Evolutionary conservation across 2,113 vertebrate genomes (phyloP).

Genomic region (Carollia perspicillata): DNA sequence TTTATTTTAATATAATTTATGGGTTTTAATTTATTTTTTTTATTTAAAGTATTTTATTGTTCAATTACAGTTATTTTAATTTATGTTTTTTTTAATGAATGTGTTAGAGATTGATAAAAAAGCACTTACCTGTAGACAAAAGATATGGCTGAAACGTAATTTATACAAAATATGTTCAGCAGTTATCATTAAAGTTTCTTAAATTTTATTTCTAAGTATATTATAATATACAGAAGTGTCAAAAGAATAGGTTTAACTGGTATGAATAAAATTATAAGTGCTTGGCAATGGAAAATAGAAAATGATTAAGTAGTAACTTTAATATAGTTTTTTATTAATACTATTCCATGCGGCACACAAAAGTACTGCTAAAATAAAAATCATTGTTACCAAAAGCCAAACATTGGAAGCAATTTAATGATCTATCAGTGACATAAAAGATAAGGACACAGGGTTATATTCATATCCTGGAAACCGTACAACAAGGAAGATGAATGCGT

Average conservation of each 20-base stretch:
- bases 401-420: not conserved
- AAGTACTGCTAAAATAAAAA: not conserved
- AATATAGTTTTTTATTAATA: not conserved
- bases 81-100: not conserved
- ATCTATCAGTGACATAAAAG: not conserved
- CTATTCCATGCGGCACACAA: not conserved
- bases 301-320: not conserved
- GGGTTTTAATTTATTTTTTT: too few species aligned
- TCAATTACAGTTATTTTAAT: too few species aligned
- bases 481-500: not conserved
- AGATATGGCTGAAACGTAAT: not conserved
- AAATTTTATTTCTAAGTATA: not conserved
- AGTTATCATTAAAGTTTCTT: not conserved
- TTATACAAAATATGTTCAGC: not conserved
- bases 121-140: not conserved
- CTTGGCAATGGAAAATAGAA: not conserved
- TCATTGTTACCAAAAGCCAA: not conserved
- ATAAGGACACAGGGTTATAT: not conserved
- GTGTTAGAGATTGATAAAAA: not conserved
- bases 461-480: not conserved
- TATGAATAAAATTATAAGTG: not conserved
- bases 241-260: not conserved
- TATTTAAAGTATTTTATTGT: too few species aligned
- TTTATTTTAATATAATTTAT: not conserved
- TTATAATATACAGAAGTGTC: not conserved